A percentile compares a stretch with the other conserved stretches of the same genome.
Conservation (phyloP, 2,113 vertebrate genomes). For the Toxostoma redivivum region DNA sequence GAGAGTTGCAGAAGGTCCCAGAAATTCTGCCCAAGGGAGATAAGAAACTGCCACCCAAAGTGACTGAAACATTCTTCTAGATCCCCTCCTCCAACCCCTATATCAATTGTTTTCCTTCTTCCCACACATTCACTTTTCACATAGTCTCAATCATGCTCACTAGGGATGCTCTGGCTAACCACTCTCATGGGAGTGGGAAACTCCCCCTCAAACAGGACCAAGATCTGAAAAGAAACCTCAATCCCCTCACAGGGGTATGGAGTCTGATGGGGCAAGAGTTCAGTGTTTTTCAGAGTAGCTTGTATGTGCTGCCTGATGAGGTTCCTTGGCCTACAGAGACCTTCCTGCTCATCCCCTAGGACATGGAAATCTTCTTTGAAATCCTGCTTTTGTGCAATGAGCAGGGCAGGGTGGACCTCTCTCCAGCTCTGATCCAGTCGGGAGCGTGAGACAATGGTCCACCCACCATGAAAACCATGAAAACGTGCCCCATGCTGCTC, state of each 20-base stretch:
- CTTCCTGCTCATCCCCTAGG: neutral
- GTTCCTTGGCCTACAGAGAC: neutral
- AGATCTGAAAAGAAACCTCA: neutral
- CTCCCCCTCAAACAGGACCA: neutral
- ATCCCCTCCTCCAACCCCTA: neutral
- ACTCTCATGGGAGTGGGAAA: neutral
- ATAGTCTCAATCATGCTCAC: neutral
- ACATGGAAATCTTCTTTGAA: neutral
- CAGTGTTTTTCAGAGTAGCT: neutral
- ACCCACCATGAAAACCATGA: accelerated
- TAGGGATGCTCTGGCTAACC: neutral
- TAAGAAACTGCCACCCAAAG: neutral
- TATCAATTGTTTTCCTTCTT: neutral
- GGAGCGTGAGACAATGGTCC: neutral
- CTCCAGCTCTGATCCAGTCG: neutral
- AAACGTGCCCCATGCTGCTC: neutral
- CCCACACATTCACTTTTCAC: neutral
- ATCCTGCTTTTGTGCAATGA: neutral
- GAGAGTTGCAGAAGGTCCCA: neutral
- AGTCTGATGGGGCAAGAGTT: neutral
- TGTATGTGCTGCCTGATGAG: neutral
- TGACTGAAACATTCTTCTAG: neutral
- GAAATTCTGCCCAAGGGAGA: neutral
- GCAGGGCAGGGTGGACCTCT: neutral
- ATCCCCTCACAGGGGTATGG: accelerated